phyloP scores from a whole-genome alignment of 2,797 vertebrate species.

The Chelonia mydas region DNA sequence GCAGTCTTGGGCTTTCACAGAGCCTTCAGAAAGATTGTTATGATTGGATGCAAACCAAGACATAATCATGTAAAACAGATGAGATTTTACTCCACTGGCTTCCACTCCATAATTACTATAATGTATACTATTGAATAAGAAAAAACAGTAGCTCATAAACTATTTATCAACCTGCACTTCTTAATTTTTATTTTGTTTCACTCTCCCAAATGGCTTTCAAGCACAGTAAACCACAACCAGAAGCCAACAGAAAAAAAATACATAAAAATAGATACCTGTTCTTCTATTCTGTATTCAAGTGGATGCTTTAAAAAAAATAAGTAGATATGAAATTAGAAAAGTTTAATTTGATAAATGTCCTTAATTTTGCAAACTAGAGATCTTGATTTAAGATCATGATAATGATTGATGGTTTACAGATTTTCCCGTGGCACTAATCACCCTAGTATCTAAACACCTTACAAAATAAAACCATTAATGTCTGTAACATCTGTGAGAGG shows the following conservation, averaged over 20 bases:
- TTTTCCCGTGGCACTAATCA: neutral
- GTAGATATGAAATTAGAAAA: neutral
- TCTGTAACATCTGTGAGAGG: neutral
- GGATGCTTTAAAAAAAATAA: neutral
- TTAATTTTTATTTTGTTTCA: neutral
- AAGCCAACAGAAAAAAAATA: constrained; percentile 1
- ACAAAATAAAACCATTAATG: rapidly evolving
- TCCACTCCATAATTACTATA: constrained; percentile 71
- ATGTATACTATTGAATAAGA: constrained; percentile 1
- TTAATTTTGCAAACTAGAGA: too few species aligned
- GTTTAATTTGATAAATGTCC: neutral
- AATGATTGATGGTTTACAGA: rapidly evolving
- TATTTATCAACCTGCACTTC: constrained; percentile 2
- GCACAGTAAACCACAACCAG: neutral
- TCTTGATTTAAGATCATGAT: neutral
- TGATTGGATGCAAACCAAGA: constrained; percentile 79
- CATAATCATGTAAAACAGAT: constrained; percentile 77
- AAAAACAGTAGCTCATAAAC: neutral
- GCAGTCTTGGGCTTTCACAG: constrained; percentile 60
- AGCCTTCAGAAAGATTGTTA: constrained; percentile 72
- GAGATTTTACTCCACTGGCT: constrained; percentile 69
- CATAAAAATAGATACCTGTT: rapidly evolving
- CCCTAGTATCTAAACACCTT: neutral
- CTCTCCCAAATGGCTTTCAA: constrained; percentile 20
- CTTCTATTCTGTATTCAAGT: neutral